Base-by-base conservation (phyloP, 2,113 vertebrate species). In the Chaetorhynchus papuensis region DNA sequence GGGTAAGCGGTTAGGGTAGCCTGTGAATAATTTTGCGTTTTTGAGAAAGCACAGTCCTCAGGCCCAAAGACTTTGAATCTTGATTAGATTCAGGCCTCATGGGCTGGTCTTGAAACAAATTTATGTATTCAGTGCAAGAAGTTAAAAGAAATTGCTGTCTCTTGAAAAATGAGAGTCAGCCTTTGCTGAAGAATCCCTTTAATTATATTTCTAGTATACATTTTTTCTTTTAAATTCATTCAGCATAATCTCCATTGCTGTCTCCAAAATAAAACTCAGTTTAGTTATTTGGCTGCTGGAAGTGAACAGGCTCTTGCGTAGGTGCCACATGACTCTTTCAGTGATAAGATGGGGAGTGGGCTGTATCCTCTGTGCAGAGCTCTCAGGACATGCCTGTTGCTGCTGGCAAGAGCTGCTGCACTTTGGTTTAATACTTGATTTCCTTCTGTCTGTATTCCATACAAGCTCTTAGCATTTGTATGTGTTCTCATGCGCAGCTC, bases 41-140 rank as follows among this genome's bases (percentile, higher is more conserved):
- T 69, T 71, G 27, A 68, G 49, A 91, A 84, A 69, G 45, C 18
- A 12, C 1, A 30, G 65, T 83, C 65, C 39, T 89, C 24, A 39
- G 68, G 75, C 71, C 61, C 75, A 35, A 60, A 86, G 78, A 76
- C 33, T 89, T 92, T 74, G 91, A 91, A 88, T 93, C 89, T 85
- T 93, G 8, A 88, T 94, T 91, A 94, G 81, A 76, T 76, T 91
- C 39, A 77, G 44, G 54, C 76, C 89, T 89, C 54, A 5, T 72
- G 93, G 59, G n/a, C 80, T 91, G 27, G 10, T 20, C 56, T 87
- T 1, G 3, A 71, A 84, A 54, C 49, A 82, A 76, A 69, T 94
- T 52, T 80, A 87, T 44, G 13, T 68, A 83, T 85, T 87, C 72
- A 28, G 33, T 81, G 11, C 7, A 70, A 63, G 49, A 94, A 91